These are phyloP conservation scores for Helleia helle DNA, from an alignment of 2,888 invertebrate species.

Conservation along the genomic window DNA sequence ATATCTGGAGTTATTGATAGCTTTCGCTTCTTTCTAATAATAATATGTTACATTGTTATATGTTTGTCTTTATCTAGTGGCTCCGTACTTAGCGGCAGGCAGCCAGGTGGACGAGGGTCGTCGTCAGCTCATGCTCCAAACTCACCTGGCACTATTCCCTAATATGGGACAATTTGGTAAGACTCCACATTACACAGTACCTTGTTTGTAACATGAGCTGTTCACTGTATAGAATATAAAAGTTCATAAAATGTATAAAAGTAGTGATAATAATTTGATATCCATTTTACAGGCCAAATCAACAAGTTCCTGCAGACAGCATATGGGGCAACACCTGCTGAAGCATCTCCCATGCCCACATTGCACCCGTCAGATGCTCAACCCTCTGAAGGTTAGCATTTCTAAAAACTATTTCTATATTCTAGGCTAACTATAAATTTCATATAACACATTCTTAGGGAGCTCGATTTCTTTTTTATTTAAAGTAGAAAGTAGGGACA, in stretches of 20 bases:
- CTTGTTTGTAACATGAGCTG: too few relatives aligned
- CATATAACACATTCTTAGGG: too few relatives aligned
- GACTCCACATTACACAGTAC: conserved; percentile 11
- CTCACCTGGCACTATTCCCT: conserved; percentile 65
- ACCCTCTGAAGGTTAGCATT: conserved; percentile 37
- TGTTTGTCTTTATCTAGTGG: conserved; percentile 31
- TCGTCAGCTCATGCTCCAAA: conserved; percentile 56
- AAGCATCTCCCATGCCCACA: conserved; percentile 35
- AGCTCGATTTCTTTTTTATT: too few relatives aligned
- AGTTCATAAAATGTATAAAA: too few relatives aligned
- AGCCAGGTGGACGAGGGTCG: conserved; percentile 56
- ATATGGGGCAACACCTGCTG: conserved; percentile 52
- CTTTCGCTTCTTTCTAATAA: too few relatives aligned
- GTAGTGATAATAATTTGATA: too few relatives aligned
- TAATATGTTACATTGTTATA: too few relatives aligned
- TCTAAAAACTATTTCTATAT: too few relatives aligned
- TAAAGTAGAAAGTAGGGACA: too few relatives aligned
- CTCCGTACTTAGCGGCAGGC: conserved; percentile 46
- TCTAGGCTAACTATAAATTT: too few relatives aligned
- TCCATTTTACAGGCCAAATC: conserved; percentile 40
- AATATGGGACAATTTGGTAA: conserved; percentile 66
- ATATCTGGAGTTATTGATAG: too few relatives aligned
- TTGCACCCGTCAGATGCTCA: conserved; percentile 39
- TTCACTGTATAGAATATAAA: too few relatives aligned
- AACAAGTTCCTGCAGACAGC: conserved; percentile 65